A percentile compares a stretch with the other conserved stretches of the same genome.
Conservation (phyloP, 2,113 vertebrate genomes). For the Xenopus laevis region DNA sequence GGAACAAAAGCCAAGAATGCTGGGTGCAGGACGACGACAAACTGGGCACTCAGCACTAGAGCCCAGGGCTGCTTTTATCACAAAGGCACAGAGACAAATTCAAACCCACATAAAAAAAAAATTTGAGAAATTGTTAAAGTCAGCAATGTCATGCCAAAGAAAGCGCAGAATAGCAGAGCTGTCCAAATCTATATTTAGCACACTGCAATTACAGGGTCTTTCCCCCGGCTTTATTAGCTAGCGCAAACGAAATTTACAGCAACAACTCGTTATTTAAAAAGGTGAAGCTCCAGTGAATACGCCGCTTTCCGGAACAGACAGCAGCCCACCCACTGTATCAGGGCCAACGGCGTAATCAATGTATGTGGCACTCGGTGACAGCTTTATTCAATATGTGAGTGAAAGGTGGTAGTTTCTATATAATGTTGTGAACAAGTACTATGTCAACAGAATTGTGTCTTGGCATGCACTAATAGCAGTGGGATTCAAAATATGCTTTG, state of each 20-base stretch:
- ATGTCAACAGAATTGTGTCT: too few relatives aligned
- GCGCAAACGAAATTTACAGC: conserved; percentile 4
- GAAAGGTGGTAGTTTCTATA: too few relatives aligned
- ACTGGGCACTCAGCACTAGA: background rate
- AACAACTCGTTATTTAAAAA: conserved; percentile 14
- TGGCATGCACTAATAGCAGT: too few relatives aligned
- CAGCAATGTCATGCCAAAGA: conserved; percentile 15
- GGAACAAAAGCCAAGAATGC: conserved; percentile 2
- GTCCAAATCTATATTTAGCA: conserved; percentile 9
- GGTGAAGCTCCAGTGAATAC: background rate
- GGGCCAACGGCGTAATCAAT: too few relatives aligned
- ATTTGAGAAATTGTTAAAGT: conserved; percentile 16
- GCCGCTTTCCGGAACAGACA: background rate
- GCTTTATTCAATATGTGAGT: too few relatives aligned
- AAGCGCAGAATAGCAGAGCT: background rate
- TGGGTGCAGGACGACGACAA: background rate
- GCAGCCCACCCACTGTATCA: too few relatives aligned
- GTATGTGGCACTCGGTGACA: too few relatives aligned
- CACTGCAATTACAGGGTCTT: conserved; percentile 16
- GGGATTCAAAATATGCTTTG: too few relatives aligned
- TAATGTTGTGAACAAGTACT: too few relatives aligned
- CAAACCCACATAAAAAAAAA: conserved; percentile 13
- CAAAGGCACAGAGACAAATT: background rate
- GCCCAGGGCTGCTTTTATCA: conserved; percentile 13
- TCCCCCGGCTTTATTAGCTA: conserved; percentile 8